Conservation (phyloP, 2,888 invertebrate genomes). For the Amiota communis region DNA sequence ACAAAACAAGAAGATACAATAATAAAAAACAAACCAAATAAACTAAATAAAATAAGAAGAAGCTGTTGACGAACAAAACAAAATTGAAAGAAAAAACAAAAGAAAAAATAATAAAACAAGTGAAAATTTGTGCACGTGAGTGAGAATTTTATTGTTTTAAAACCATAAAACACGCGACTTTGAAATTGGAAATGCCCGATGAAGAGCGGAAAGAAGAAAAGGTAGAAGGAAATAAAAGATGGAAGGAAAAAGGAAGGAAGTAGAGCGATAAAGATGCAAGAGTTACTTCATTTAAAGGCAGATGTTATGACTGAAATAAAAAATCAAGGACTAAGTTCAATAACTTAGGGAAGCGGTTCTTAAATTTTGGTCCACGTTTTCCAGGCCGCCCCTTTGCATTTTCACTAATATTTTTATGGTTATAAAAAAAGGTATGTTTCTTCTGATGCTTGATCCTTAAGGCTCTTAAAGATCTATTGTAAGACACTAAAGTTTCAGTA, state of each 20-base stretch:
- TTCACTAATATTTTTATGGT: no score
- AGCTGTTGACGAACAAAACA: neutral
- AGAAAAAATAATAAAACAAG: conserved; percentile 23
- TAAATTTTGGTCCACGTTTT: neutral
- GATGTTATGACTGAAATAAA: neutral
- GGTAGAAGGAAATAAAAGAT: neutral
- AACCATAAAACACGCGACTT: conserved; percentile 21
- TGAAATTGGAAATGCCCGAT: neutral
- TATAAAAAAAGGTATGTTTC: no score
- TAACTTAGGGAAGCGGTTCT: neutral
- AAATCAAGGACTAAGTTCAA: no score
- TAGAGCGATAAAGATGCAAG: neutral
- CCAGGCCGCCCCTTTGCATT: no score
- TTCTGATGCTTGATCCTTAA: no score
- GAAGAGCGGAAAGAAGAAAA: no score
- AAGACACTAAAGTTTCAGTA: no score
- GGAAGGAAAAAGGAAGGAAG: neutral
- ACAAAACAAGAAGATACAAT: conserved; percentile 1
- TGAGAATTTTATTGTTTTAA: neutral
- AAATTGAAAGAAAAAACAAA: conserved; percentile 45
- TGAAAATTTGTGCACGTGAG: conserved; percentile 12
- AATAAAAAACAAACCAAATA: conserved; percentile 32
- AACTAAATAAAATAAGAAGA: no score
- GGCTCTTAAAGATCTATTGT: no score
- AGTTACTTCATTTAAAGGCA: neutral